Base-by-base conservation (phyloP, 2,113 vertebrate species). In the Leucosticte australis region DNA sequence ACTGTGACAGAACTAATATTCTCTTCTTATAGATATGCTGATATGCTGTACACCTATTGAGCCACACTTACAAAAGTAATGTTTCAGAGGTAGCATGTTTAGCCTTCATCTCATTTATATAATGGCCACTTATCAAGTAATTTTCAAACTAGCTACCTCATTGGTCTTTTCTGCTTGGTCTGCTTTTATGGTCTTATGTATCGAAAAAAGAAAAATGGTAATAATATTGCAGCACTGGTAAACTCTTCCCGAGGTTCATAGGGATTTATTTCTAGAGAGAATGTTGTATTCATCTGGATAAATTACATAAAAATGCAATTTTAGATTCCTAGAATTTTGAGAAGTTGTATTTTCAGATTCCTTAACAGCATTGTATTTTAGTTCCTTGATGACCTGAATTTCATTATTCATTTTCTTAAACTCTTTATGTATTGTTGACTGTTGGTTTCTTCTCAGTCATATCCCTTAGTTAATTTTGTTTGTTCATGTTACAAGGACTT, bases 381-480 rank as follows among this genome's bases (percentile, higher is more conserved):
- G 27, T 91, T 93, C 83, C 35, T 70, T 71, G 37, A 92, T 94
- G 50, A 91, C 82, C 41, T 83, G 55, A 88, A 93, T 94, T 94
- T 96, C 52, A 85, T 94, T 91, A 95, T 78, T 11, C 2, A 68
- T 35, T 46, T 83, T 84, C 88, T 70, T 87, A 87, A 89, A 65
- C 42, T 44, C 49, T 89, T 13, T 49, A 35, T 89, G 69, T 78
- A 73, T 87, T 88, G 37, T 90, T 97, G 85, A 60, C 55, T 95
- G 57, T 35, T 20, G 37, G 52, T 94, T 96, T 94, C 83, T 82
- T 77, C n/a, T 95, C 77, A 95, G 28, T 53, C 37, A 83, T 82
- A 89, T 90, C 71, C 59, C 76, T 90, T 77, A 95, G 37, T 95
- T 98, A 97, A 96, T 97, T 96, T 91, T 95, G 57, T 89, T 96